Conservation (phyloP, 2,888 invertebrate species). For the Bellardia bayeri region DNA sequence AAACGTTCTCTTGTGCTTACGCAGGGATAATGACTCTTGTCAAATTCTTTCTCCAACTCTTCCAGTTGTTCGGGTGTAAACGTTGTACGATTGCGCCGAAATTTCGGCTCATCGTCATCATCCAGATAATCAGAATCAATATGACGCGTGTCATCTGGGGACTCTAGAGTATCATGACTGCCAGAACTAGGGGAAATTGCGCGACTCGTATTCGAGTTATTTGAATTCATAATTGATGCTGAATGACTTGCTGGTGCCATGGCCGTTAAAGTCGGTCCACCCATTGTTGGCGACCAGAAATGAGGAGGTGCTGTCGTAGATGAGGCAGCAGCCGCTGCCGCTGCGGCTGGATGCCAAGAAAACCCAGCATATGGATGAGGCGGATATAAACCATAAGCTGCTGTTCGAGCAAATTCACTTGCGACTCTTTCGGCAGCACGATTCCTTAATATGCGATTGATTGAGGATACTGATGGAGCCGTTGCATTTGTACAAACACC, state of each 20-base stretch:
- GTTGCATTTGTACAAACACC: conserved; percentile 97
- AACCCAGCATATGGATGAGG: conserved; percentile 88
- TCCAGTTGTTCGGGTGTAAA: conserved; percentile 97
- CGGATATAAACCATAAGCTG: conserved; percentile 94
- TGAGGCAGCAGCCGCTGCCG: conserved; percentile 76
- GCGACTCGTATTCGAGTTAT: conserved; percentile 74
- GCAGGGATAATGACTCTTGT: conserved; percentile 97
- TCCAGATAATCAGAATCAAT: conserved; percentile 91
- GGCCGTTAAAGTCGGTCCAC: conserved; percentile 85
- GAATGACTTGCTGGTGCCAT: conserved; percentile 86
- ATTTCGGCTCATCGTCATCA: conserved; percentile 94
- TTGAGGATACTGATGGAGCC: conserved; percentile 98
- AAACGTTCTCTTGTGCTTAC: conserved; percentile 96
- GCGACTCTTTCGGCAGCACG: conserved; percentile 98
- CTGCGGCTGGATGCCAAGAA: conserved; percentile 86
- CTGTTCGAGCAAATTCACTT: conserved; percentile 96
- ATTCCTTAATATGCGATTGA: conserved; percentile 97
- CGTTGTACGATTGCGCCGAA: conserved; percentile 96
- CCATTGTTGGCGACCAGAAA: conserved; percentile 79
- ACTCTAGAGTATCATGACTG: conserved; percentile 83
- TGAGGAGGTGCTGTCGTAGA: conserved; percentile 75
- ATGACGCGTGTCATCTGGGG: conserved; percentile 83
- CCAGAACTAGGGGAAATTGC: conserved; percentile 85
- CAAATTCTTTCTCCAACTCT: conserved; percentile 97
- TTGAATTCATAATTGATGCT: conserved; percentile 85